phyloP scores from a whole-genome alignment of 2,888 invertebrate species.

The Macrosiphum euphorbiae region DNA sequence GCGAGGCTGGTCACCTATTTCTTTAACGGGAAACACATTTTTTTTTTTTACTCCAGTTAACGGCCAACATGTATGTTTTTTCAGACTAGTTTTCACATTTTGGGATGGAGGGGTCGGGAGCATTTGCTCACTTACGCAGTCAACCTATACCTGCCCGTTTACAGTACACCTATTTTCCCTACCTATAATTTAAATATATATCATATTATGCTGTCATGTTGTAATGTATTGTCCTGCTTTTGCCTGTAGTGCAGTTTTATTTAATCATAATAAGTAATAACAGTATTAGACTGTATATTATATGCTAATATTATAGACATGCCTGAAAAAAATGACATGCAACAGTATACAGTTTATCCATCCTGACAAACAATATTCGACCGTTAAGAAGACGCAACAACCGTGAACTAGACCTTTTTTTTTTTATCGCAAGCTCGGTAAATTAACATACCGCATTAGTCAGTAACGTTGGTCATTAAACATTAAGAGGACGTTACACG shows the following conservation, averaged over 20 bases:
- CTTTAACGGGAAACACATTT: background rate
- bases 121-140: background rate
- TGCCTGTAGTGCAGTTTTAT: conserved; percentile 53
- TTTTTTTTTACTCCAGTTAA: background rate
- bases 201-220: background rate
- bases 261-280: background rate
- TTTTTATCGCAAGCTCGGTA: background rate
- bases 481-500: background rate
- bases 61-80: background rate
- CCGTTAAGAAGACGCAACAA: background rate
- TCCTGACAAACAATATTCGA: background rate
- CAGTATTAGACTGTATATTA: conserved; percentile 35
- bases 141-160: background rate
- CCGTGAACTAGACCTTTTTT: background rate
- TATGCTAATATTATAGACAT: conserved; percentile 42
- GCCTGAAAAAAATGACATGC: background rate
- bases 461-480: no score
- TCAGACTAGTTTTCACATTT: background rate
- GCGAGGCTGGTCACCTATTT: background rate
- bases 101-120: background rate
- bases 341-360: background rate
- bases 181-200: background rate
- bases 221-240: conserved; percentile 49
- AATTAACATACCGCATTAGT: background rate
- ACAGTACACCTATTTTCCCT: background rate